Evolutionary conservation across 2,888 invertebrate species (phyloP).

Genomic region (Trilocha varians): DNA sequence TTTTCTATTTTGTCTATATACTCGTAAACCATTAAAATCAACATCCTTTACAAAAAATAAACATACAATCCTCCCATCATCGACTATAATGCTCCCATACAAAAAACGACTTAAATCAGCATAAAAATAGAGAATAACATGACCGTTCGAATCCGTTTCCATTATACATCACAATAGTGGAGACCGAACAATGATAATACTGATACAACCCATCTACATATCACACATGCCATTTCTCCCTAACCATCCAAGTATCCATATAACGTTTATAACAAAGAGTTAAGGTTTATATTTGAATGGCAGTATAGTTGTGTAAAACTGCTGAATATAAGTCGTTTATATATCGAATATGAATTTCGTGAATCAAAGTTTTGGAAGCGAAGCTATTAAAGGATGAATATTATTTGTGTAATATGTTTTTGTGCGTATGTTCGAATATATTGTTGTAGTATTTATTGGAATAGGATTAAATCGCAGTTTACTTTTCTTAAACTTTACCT

Average conservation of each 20-base stretch:
- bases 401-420: too few relatives aligned
- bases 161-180: slow-evolving; percentile 22
- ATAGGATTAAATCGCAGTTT: too few relatives aligned
- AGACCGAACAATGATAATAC: slow-evolving; percentile 38
- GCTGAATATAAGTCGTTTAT: not conserved
- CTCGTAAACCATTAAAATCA: too few relatives aligned
- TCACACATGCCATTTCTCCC: slow-evolving; percentile 50
- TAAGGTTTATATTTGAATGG: slow-evolving; percentile 9
- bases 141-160: not conserved
- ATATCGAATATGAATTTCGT: not conserved
- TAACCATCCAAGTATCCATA: slow-evolving; percentile 27
- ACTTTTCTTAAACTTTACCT: too few relatives aligned
- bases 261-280: not conserved
- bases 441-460: too few relatives aligned
- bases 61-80: not conserved
- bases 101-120: not conserved
- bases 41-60: too few relatives aligned
- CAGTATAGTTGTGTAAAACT: not conserved
- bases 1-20: too few relatives aligned
- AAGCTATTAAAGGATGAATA: too few relatives aligned
- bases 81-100: not conserved
- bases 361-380: not conserved
- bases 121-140: not conserved
- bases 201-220: slow-evolving; percentile 49
- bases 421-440: too few relatives aligned